Evolutionary conservation across 1,140 invertebrate species (phyloP), one percentile per base, ranked within the genome.

Genomic region (Dryas iulia): DNA sequence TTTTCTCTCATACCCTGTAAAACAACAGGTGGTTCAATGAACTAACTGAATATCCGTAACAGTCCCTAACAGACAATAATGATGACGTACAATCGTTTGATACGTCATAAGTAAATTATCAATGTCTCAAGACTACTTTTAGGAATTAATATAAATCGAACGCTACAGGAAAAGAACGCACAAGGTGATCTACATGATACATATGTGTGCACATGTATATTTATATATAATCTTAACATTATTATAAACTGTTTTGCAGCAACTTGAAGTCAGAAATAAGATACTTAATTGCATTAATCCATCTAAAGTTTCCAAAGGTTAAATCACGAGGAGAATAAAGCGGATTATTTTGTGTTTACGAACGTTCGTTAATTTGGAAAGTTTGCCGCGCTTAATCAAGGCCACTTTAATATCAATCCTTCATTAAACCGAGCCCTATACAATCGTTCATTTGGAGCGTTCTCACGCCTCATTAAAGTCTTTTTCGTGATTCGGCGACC

Each of bases 391-490:
- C 52, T 59, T 83, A 83, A 83, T 82, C 76, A 80, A 78, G 72
- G 81, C 76, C 78, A 83, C 80, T 84, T 84, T 81, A 81, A 80
- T 79, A 82, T 86, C 79, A 84, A 88, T 86, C 86, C 82, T 86
- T 91, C 84, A 90, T 91, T 88, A 91, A 91, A 84, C 71, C 70
- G 79, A 84, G 74, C 74, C 74, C 71, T 71, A 84, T 74, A 78
- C 87, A 89, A 89, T 91, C 87, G 86, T 84, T 91, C 87, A 85
- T 91, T 91, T 89, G 70, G 81, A 85, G 71, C 82, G 81, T 88
- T 91, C 89, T 89, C 87, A 91, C 87, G 86, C 78, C 85, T 91
- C 87, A 91, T 91, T 89, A 91, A 89, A 89, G 89, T 91, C 87
- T 89, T 91, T 91, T 89, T 86, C 84, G 85, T 87, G 81, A 88